Base-by-base conservation (phyloP, 2,888 invertebrate genomes). In the Thalpophila matura region DNA sequence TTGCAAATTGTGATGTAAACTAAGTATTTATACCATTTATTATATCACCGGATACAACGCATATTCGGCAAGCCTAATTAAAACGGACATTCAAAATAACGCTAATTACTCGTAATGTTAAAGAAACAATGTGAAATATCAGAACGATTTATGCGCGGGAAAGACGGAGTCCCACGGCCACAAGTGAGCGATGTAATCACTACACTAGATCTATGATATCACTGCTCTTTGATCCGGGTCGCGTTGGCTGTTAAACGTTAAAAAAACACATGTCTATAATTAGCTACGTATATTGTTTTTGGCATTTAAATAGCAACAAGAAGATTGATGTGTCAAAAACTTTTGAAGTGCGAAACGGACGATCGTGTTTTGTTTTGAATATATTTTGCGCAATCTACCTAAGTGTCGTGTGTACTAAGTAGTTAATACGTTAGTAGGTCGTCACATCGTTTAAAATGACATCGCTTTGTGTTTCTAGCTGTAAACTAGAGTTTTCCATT, bases 401-500 rank as follows among this genome's bases (percentile, higher is more conserved):
- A 38, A 64, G 38, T 55, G 54, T 45, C 20, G 53, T 55, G n/a
- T 58, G 45, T 62, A 61, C 56, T 63, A 42, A 37, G 55, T 26
- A 26, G 20, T 46, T 22, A 10, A 40, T n/a, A 46, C 51, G 58
- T 55, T 54, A 68, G 56, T 78, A 63, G 66, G 70, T 46, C 68
- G 58, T 46, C 42, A 64, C 63, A 54, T 58, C 46, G 26, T 63
- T 65, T 59, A 56, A 65, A 68, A 76, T 59, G 57, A 35, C 62
- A 68, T 63, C 51, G 53, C 57, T 61, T 77, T 70, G 64, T 80
- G 59, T 26, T 61, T 51, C 27, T 60, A 64, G 47, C 47, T 67
- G 68, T 77, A 75, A 82, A 93, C 91, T 90, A 83, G 87, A 87
- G 85, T 91, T 90, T 90, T 89, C 92, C 93, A 93, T 93, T 92